Percentiles rank a stretch among this genome's conserved stretches.
phyloP scores from a whole-genome alignment of 2,113 vertebrate species.

The Nibea coibor region DNA sequence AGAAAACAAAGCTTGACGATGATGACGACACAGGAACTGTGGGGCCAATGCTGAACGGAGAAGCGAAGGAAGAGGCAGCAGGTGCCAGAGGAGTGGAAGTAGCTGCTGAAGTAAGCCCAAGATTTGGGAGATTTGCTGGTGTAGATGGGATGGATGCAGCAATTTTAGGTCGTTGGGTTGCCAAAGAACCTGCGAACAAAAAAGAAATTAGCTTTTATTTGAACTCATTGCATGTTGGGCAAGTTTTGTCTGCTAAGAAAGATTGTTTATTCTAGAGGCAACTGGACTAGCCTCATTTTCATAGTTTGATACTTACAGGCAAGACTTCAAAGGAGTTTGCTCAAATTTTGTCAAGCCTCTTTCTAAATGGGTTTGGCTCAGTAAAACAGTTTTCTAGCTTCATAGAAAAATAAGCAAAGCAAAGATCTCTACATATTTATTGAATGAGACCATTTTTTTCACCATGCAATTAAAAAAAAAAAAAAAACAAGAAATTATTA shows the following conservation, averaged over 20 bases:
- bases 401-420: not conserved
- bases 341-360: not conserved
- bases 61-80: slow-evolving; percentile 34
- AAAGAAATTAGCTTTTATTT: slow-evolving; percentile 15
- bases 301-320: slow-evolving; percentile 1
- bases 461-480: not conserved
- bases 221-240: slow-evolving; percentile 1
- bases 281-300: slow-evolving; percentile 2
- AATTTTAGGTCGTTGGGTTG: slow-evolving; percentile 52
- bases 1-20: slow-evolving; percentile 79
- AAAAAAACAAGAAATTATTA: not conserved
- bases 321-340: not conserved
- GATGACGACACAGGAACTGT: slow-evolving; percentile 43
- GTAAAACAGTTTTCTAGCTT: not conserved
- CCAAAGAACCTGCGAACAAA: slow-evolving; percentile 61
- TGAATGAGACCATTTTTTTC: not conserved
- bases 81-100: slow-evolving; percentile 34
- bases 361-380: not conserved
- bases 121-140: slow-evolving; percentile 39
- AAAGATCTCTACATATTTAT: not conserved
- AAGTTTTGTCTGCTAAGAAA: not conserved
- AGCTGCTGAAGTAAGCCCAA: slow-evolving; percentile 57
- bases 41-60: slow-evolving; percentile 58
- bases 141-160: slow-evolving; percentile 51
- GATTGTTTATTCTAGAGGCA: not conserved